Conservation (phyloP, 2,113 vertebrate genomes). For the Callospermophilus lateralis region DNA sequence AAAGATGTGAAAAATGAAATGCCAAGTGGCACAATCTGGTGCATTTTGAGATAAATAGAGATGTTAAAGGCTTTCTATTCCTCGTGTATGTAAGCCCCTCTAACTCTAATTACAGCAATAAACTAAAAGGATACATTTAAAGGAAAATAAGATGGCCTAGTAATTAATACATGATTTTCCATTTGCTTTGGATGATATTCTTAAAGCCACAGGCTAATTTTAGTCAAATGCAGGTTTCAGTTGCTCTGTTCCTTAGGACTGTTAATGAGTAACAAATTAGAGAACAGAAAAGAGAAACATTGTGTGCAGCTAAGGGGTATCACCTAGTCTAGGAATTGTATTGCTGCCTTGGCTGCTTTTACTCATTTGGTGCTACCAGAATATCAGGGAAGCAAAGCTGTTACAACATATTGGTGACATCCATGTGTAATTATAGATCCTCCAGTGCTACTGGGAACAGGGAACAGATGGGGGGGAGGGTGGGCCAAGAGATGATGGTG, state of each 20-base stretch:
- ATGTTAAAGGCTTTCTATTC: background rate
- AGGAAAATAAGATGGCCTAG: slow-evolving; percentile 61
- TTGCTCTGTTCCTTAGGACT: background rate
- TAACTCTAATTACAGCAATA: slow-evolving; percentile 62
- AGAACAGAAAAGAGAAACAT: background rate
- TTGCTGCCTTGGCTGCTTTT: background rate
- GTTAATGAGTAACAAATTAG: background rate
- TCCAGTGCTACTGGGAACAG: slow-evolving; percentile 28
- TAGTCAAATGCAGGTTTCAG: background rate
- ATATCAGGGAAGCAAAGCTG: slow-evolving; percentile 39
- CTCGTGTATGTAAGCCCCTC: slow-evolving; percentile 40
- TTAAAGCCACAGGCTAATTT: slow-evolving; percentile 57
- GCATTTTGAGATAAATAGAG: slow-evolving; percentile 71
- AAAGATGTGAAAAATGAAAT: slow-evolving; percentile 70
- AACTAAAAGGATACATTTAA: slow-evolving; percentile 62
- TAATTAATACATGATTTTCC: slow-evolving; percentile 30
- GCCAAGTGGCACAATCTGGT: slow-evolving; percentile 64
- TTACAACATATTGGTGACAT: slow-evolving; percentile 67
- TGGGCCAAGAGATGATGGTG: background rate
- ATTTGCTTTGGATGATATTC: slow-evolving; percentile 25
- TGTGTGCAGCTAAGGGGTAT: background rate
- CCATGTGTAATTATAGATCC: slow-evolving; percentile 64
- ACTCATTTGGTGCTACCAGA: slow-evolving; percentile 34
- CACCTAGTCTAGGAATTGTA: background rate
- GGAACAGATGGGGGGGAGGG: slow-evolving; percentile 42